phyloP scores from a whole-genome alignment of 53 echinoderm and acorn worm species.

The Holothuria leucospilota region DNA sequence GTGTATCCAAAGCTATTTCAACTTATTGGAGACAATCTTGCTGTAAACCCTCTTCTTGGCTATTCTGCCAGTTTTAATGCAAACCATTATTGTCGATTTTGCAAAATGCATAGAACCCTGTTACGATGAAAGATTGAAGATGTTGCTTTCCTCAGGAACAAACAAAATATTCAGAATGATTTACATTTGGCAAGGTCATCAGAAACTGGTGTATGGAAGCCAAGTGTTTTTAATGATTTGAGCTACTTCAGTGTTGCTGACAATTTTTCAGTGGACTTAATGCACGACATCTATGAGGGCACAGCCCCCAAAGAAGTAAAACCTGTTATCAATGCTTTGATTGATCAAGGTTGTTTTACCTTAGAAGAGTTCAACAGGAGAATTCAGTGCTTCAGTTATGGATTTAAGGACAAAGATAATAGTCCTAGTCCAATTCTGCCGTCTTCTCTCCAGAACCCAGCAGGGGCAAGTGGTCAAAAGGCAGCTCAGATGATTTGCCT shows the following conservation, averaged over 20 bases:
- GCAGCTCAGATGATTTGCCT: slow-evolving; percentile 71
- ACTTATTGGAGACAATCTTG: slow-evolving; percentile 19
- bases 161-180: no score
- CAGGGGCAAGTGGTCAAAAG: slow-evolving; percentile 66
- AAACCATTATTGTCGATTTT: no score
- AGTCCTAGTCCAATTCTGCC: slow-evolving; percentile 52
- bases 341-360: slow-evolving; percentile 4
- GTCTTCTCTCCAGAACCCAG: slow-evolving; percentile 59
- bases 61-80: no score
- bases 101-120: no score
- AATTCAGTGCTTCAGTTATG: slow-evolving; percentile 63
- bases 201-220: no score
- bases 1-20: slow-evolving; percentile 7
- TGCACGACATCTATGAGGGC: not conserved
- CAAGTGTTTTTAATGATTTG: no score
- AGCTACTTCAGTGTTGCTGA: no score
- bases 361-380: slow-evolving; percentile 59
- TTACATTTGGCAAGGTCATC: no score
- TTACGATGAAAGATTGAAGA: no score
- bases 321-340: not conserved
- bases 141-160: no score
- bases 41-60: not conserved
- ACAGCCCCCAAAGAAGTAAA: slow-evolving; percentile 16
- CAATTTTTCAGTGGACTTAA: no score
- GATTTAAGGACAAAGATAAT: slow-evolving; percentile 53